A percentile compares a stretch with the other conserved stretches of the same genome.
Evolutionary conservation across 1,140 invertebrate genomes (phyloP).

Genomic region (Halotydeus destructor): DNA sequence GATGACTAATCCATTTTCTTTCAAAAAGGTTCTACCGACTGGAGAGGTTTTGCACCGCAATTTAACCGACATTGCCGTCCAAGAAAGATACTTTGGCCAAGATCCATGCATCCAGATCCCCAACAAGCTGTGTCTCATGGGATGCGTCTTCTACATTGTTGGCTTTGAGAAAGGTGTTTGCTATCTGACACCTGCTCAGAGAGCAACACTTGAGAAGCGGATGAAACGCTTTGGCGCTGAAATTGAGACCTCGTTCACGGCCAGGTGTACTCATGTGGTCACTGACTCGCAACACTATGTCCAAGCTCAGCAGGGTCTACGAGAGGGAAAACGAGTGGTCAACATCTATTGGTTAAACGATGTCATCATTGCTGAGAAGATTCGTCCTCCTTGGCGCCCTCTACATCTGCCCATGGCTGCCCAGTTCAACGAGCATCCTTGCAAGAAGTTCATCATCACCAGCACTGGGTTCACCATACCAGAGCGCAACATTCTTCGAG

Average conservation of each 20-base stretch:
- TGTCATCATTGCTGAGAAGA: conserved; percentile 54
- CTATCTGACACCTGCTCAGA: no score
- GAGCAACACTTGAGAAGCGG: no score
- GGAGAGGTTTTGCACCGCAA: background rate
- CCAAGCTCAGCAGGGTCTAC: conserved; percentile 57
- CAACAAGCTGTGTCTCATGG: conserved; percentile 62
- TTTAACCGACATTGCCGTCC: conserved; percentile 3
- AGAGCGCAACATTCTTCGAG: conserved; percentile 50
- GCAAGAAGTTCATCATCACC: conserved; percentile 35
- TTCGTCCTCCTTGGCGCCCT: conserved; percentile 71
- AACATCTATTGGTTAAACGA: conserved; percentile 87
- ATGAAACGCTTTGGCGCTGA: conserved; percentile 56
- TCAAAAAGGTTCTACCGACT: background rate
- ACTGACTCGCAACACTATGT: conserved; percentile 71
- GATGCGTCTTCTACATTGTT: conserved; percentile 72
- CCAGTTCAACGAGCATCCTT: conserved; percentile 32
- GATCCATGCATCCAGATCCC: conserved; percentile 37
- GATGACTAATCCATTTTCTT: background rate
- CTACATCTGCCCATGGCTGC: conserved; percentile 70
- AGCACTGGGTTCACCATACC: conserved; percentile 66
- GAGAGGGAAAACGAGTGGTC: conserved; percentile 62
- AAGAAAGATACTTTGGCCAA: conserved; percentile 20
- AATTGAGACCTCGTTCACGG: conserved; percentile 57
- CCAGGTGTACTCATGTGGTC: conserved; percentile 69
- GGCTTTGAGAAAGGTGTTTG: conserved; percentile 37